These are phyloP conservation scores for Catonia carolina DNA, from an alignment of 2,888 invertebrate species.

Conservation along the genomic window DNA sequence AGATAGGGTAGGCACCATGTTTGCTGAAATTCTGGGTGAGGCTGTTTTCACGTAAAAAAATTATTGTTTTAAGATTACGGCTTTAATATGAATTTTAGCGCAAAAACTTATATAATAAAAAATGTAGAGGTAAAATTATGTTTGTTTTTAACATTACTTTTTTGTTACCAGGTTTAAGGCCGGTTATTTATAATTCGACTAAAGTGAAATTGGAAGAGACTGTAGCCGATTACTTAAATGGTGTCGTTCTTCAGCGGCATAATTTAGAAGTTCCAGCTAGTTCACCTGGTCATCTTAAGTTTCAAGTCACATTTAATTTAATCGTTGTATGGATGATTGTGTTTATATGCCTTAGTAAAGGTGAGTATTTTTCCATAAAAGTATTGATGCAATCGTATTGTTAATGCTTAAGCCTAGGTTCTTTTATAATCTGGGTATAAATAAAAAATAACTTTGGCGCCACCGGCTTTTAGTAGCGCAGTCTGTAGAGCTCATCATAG, in stretches of 20 bases:
- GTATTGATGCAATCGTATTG: background rate
- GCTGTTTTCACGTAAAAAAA: no score
- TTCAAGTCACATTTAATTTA: constrained; percentile 84
- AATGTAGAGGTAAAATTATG: no score
- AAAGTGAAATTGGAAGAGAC: constrained; percentile 58
- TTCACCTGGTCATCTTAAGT: constrained; percentile 61
- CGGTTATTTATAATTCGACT: constrained; percentile 26
- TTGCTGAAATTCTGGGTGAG: no score
- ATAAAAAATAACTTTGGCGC: no score
- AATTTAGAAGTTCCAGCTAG: constrained; percentile 38
- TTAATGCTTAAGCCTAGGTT: background rate
- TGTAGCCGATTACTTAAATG: constrained; percentile 78
- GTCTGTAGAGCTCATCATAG: no score
- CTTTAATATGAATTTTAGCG: no score
- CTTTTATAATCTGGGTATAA: no score
- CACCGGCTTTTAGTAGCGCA: no score
- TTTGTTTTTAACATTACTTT: background rate
- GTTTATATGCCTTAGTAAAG: constrained; percentile 81
- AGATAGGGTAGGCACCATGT: no score
- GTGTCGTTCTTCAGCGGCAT: constrained; percentile 67
- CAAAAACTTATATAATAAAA: no score
- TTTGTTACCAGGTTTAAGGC: constrained; percentile 14
- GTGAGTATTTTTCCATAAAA: constrained; percentile 36
- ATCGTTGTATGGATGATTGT: constrained; percentile 87
- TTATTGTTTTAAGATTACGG: no score